Conservation (phyloP, 2,888 invertebrate species). For the Ophion slaviceki region DNA sequence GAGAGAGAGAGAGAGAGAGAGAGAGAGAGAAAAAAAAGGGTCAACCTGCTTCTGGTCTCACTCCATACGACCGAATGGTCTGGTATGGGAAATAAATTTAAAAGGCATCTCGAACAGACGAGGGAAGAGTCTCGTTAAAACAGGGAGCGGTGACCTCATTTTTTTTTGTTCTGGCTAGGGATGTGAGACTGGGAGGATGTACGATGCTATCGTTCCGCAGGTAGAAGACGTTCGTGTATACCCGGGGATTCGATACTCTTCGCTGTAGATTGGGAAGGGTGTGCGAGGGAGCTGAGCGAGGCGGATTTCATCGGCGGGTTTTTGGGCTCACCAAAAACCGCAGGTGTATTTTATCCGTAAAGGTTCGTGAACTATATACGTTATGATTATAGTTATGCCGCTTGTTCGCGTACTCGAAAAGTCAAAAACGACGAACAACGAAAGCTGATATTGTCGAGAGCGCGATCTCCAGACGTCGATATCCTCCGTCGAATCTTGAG, state of each 20-base stretch:
- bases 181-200: constrained; percentile 50
- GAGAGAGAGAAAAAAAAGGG: neutral
- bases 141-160: constrained; percentile 59
- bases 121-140: constrained; percentile 38
- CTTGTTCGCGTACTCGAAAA: neutral
- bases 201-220: constrained; percentile 49
- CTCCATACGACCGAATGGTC: constrained; percentile 20
- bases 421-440: neutral
- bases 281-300: constrained; percentile 37
- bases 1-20: neutral
- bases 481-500: neutral
- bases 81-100: constrained; percentile 11
- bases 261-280: constrained; percentile 27
- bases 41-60: neutral
- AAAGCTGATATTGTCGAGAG: neutral
- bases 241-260: constrained; percentile 60
- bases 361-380: neutral
- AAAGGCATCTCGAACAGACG: constrained; percentile 20
- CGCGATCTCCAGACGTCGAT: neutral
- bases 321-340: constrained; percentile 54
- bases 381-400: constrained; percentile 37
- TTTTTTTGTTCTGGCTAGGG: constrained; percentile 51
- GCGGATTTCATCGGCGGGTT: constrained; percentile 24
- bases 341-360: constrained; percentile 47
- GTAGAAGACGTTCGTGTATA: constrained; percentile 44